These are phyloP conservation scores for Lipotes vexillifer DNA, from an alignment of 2,113 vertebrate species.

Conservation along the genomic window DNA sequence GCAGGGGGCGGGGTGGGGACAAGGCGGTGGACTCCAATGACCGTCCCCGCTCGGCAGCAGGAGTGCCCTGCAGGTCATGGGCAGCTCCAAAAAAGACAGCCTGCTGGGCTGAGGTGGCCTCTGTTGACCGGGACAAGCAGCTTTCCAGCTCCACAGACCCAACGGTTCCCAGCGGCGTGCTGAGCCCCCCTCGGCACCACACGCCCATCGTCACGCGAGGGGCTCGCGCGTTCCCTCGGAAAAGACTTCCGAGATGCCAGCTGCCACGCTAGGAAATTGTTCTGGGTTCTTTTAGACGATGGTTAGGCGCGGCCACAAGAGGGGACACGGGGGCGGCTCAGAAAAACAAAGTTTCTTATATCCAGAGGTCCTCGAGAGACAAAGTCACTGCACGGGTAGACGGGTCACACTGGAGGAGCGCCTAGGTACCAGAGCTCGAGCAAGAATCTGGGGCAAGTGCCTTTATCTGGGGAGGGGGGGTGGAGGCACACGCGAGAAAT, in stretches of 20 bases:
- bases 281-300: neutral
- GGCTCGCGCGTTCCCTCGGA: neutral
- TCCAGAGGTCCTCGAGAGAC: neutral
- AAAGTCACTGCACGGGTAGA: neutral
- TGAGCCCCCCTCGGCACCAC: neutral
- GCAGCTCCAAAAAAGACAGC: neutral
- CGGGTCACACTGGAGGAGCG: fast-evolving
- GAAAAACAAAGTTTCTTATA: no score
- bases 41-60: neutral
- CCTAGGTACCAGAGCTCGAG: fast-evolving
- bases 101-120: neutral
- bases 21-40: neutral
- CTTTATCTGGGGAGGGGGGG: neutral
- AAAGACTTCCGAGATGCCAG: neutral
- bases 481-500: neutral
- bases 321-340: no score
- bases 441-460: fast-evolving
- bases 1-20: neutral
- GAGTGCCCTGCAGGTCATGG: no score
- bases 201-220: neutral
- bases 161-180: fast-evolving
- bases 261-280: neutral
- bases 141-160: neutral
- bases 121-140: neutral
- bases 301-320: no score